Evolutionary conservation across 2,113 vertebrate species (phyloP).

Genomic region (Podocnemis expansa): DNA sequence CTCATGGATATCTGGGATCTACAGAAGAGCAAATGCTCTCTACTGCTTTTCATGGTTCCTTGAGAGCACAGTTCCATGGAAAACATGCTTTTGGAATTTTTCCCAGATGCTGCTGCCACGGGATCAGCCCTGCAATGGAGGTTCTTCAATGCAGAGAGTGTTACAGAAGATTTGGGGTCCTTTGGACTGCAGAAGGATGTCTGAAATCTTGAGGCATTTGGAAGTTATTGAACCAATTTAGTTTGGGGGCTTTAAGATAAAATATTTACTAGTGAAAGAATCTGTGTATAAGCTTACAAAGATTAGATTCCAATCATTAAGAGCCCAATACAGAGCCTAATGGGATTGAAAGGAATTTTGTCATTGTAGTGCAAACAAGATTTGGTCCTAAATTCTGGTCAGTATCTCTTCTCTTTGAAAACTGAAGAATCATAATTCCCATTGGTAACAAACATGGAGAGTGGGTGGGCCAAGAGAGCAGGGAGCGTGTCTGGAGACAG

Average conservation of each 20-base stretch:
- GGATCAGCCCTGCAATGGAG: neutral
- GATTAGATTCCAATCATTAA: neutral
- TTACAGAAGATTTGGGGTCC: neutral
- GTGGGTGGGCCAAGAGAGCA: neutral
- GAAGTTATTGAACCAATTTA: neutral
- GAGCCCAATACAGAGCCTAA: accelerated
- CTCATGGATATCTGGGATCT: neutral
- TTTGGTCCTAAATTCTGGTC: neutral
- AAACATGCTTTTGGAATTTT: neutral
- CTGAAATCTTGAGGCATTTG: neutral
- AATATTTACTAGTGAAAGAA: too few relatives aligned
- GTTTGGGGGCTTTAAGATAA: neutral
- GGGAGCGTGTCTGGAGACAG: neutral
- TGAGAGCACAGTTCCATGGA: neutral
- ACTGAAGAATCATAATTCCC: neutral
- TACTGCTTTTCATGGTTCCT: neutral
- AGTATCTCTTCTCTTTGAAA: neutral
- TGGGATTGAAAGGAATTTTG: neutral
- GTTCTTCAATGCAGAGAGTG: accelerated
- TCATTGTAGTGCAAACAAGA: neutral
- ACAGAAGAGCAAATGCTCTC: neutral
- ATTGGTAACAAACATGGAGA: neutral
- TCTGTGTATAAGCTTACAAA: neutral
- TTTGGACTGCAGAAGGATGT: neutral
- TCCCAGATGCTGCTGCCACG: neutral